Evolutionary conservation across 2,113 vertebrate species (phyloP), one percentile per base, ranked within the genome.

Genomic region (Mobula birostris): DNA sequence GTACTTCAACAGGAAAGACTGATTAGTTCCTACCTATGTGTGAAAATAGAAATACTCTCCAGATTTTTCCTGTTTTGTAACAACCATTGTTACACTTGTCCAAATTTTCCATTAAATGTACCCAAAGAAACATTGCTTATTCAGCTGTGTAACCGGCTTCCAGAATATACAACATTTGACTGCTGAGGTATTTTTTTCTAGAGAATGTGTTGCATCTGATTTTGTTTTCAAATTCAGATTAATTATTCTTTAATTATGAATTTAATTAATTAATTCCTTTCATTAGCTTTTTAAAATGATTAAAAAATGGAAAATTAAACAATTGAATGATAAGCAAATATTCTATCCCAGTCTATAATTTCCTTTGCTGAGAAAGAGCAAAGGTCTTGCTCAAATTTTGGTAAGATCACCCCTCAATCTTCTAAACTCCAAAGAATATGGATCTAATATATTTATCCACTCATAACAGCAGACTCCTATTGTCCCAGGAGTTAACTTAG

Each of bases 1-100:
- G 19, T 88, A 61, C 66, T 88, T 88, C 85, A 88, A 88, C 61
- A 66, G 58, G 58, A 88, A 88, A 88, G 85, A 66, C 61, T 88
- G 85, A 88, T 88, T 88, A 32, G 29, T 29, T n/a, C 58, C 61
- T n/a, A 88, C 27, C 29, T 32, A 63, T 66, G 85, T 88, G 61
- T 88, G 58, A 88, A 88, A 66, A 32, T 66, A 88, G 15, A 88
- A 88, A 66, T 32, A 1, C 85, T 14, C 5, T 32, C 58, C 61
- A 8, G 85, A 66, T 88, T 88, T 66, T 88, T 88, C 61, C 85
- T 66, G 85, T 66, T 88, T 88, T 88, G 29, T 32, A 66, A 27
- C 29, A 88, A 66, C 12, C 61, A 88, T 66, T 88, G 85, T 61
- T 88, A 88, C 8, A n/a, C 29, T 32, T 88, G 85, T 88, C 15